Percentiles rank a stretch among this genome's conserved stretches.
These are phyloP conservation scores for Phylloscopus whistleri DNA, from an alignment of 2,113 vertebrate species.

Conservation along the genomic window DNA sequence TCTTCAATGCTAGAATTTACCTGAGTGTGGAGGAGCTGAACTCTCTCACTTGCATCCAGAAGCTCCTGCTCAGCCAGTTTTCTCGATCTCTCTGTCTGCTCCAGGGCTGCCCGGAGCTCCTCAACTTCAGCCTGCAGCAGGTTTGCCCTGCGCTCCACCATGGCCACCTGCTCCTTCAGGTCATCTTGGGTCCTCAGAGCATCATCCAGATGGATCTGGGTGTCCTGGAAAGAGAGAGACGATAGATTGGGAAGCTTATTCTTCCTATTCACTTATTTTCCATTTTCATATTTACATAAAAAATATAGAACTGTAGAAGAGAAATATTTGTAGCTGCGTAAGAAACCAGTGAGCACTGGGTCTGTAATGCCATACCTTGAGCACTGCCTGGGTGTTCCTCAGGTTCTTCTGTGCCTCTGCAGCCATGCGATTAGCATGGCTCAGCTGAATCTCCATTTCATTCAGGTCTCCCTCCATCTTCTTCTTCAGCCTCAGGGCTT, in stretches of 20 bases:
- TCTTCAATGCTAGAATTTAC: not conserved
- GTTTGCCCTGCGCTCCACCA: conserved; percentile 81
- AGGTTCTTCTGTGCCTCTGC: conserved; percentile 80
- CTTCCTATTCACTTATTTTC: not conserved
- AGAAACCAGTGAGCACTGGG: not conserved
- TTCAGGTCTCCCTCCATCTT: conserved; percentile 84
- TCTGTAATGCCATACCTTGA: not conserved
- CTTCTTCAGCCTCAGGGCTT: conserved; percentile 79
- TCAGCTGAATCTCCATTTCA: conserved; percentile 84
- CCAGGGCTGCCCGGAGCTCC: not conserved
- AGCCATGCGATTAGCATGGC: conserved; percentile 70
- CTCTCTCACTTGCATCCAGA: conserved; percentile 74
- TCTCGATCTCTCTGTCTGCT: not conserved
- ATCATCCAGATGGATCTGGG: conserved; percentile 55
- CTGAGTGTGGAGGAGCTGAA: conserved; percentile 80
- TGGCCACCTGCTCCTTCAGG: conserved; percentile 83
- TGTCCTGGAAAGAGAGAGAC: not conserved
- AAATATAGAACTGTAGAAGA: not conserved
- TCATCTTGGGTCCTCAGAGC: conserved; percentile 74
- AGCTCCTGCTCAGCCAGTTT: conserved; percentile 62
- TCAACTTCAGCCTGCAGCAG: conserved; percentile 40
- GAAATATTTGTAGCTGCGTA: not conserved
- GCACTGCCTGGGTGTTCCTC: not conserved
- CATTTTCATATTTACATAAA: not conserved
- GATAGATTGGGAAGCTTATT: rapidly evolving